Evolutionary conservation across 2,113 vertebrate species (phyloP), one percentile per base, ranked within the genome.

Genomic region (Pogona vitticeps): DNA sequence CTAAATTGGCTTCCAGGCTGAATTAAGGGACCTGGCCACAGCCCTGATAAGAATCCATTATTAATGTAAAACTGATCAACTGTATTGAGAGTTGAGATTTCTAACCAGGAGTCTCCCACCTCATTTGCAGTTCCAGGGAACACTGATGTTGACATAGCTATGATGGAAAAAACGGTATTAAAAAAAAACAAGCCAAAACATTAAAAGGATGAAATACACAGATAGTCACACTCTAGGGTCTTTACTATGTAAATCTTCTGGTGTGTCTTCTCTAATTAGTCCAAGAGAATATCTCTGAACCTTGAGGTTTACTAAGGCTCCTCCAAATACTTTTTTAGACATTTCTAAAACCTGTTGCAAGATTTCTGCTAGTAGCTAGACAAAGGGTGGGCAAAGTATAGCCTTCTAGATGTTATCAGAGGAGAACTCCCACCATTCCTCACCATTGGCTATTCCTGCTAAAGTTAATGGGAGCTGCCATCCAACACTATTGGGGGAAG

Each of bases 301-400:
- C 70, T 84, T 68, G 38, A 83, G 6, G 65, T 46, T 88, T 79
- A 81, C 65, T 78, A 83, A 70, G 63, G 2, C 13, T 58, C 15
- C 61, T 61, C 8, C 82, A 52, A 15, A 17, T 81, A 68, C 52
- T 73, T 12, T 89, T 88, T 71, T 2, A 68, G 15, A 8, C 28
- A 85, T 31, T 26, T 82, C 40, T 87, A 75, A 68, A 31, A 6
- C 1, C 1, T 90, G 70, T n/a, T 38, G 10, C 33, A 77, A 78
- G 36, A 76, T 28, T 92, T 88, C 86, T 38, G 52, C 17, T 89
- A 46, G 5, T 40, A 73, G 59, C 12, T 17, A 85, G 52, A 82
- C 26, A 76, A 52, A 6, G 46, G 46, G 46, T 52, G 46, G 46
- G 46, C 46, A 52, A 52, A 52, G 46, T 10, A 52, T 52, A 6